These are phyloP conservation scores for Nysson spinosus DNA, from an alignment of 2,888 invertebrate genomes.

Conservation along the genomic window DNA sequence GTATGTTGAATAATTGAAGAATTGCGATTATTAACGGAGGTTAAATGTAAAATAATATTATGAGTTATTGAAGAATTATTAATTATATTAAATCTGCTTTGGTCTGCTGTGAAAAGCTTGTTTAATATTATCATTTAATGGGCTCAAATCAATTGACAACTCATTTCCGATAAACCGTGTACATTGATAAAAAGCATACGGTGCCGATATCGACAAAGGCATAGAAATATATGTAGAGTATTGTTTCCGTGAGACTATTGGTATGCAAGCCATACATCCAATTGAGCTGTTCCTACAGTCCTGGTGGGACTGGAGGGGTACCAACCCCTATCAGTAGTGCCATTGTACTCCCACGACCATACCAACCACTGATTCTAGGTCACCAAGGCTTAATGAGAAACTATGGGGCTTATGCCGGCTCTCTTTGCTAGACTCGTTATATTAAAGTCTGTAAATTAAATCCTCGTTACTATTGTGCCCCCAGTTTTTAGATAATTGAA, in stretches of 20 bases:
- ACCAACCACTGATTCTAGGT: constrained; percentile 51
- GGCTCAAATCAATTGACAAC: not conserved
- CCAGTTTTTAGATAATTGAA: constrained; percentile 2
- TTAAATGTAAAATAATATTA: too few species aligned
- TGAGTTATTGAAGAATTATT: too few species aligned
- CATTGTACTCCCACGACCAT: constrained; percentile 40
- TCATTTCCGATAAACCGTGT: not conserved
- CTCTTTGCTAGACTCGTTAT: constrained; percentile 35
- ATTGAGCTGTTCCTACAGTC: constrained; percentile 46
- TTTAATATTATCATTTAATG: too few species aligned
- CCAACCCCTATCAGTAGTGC: constrained; percentile 35
- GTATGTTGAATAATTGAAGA: too few species aligned
- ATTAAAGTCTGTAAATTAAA: constrained; percentile 25
- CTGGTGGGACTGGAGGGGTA: constrained; percentile 16
- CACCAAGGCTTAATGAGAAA: constrained; percentile 56
- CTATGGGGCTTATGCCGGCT: constrained; percentile 37
- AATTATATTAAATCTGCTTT: too few species aligned
- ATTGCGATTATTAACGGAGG: too few species aligned
- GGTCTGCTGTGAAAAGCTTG: too few species aligned
- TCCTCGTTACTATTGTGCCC: constrained; percentile 1
- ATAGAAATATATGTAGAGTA: constrained; percentile 26
- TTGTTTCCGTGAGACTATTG: constrained; percentile 51
- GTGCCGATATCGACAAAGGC: not conserved
- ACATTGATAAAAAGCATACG: constrained; percentile 9
- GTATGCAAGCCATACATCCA: constrained; percentile 48